Evolutionary conservation across 1,140 invertebrate genomes (phyloP).

Genomic region (Sminthurinus signatus): DNA sequence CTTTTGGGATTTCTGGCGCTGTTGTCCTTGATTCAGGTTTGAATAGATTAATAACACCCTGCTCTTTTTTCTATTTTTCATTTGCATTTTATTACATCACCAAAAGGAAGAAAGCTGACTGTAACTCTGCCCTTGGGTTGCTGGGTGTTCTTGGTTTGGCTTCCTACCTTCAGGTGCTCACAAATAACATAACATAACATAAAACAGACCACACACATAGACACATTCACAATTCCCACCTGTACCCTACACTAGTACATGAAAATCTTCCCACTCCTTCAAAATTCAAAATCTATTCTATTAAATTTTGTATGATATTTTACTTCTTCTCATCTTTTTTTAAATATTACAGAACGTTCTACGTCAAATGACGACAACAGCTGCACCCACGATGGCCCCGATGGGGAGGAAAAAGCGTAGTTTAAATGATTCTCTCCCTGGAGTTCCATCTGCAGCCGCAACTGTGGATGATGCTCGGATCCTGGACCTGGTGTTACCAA

Average conservation of each 20-base stretch:
- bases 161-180: constrained; percentile 33
- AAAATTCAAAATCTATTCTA: not conserved
- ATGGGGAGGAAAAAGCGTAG: not conserved
- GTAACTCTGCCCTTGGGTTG: constrained; percentile 28
- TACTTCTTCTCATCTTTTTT: too few species aligned
- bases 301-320: too few species aligned
- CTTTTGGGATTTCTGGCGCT: constrained; percentile 23
- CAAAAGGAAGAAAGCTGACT: constrained; percentile 18
- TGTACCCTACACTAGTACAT: too few species aligned
- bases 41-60: not conserved
- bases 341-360: constrained; percentile 18
- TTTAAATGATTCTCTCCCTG: too few species aligned
- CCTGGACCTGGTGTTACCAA: not conserved
- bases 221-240: too few species aligned
- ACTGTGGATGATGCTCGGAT: constrained; percentile 2
- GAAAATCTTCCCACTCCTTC: too few species aligned
- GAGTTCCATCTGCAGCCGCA: too few species aligned
- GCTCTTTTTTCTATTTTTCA: not conserved
- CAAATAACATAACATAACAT: too few species aligned
- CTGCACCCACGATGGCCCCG: not conserved
- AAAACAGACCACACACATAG: too few species aligned
- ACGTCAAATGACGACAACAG: constrained; percentile 17
- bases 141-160: constrained; percentile 32
- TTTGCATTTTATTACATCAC: too few species aligned
- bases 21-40: constrained; percentile 25